Conservation (phyloP, 2,888 invertebrate genomes). For the Slavum lentiscoides region DNA sequence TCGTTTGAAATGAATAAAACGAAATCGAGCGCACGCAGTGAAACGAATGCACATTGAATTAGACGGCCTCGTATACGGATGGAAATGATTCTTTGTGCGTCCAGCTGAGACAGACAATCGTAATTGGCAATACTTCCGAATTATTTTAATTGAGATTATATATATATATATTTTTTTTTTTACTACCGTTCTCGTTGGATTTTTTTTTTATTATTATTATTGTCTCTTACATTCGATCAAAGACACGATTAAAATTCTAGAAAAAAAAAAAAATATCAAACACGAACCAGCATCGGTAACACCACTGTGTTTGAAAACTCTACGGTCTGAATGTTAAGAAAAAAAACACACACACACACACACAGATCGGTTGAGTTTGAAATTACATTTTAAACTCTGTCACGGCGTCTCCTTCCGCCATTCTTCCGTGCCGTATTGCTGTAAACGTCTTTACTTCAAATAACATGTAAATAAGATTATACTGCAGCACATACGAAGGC, state of each 20-base stretch:
- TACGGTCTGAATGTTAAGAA: not conserved
- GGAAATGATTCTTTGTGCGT: constrained; percentile 16
- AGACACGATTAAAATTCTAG: constrained; percentile 13
- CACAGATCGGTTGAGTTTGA: constrained; percentile 2
- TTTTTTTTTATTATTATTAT: not conserved
- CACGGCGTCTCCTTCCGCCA: constrained; percentile 8
- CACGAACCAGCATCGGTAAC: not conserved
- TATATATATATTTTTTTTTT: too few relatives aligned
- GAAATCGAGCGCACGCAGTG: not conserved
- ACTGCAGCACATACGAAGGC: not conserved
- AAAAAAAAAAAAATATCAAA: constrained; percentile 19
- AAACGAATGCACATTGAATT: constrained; percentile 26
- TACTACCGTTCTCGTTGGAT: not conserved
- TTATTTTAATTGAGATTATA: constrained; percentile 23
- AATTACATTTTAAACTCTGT: constrained; percentile 49
- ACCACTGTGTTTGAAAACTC: not conserved
- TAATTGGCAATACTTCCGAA: constrained; percentile 38
- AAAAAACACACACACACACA: not conserved
- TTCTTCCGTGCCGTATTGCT: constrained; percentile 31
- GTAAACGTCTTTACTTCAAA: constrained; percentile 52
- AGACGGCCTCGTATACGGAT: not conserved
- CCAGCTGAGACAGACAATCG: constrained; percentile 2
- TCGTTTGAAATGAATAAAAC: not conserved
- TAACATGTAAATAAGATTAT: constrained; percentile 53
- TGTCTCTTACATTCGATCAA: not conserved